phyloP scores from a whole-genome alignment of 2,113 vertebrate genomes.

The Apteryx owenii region DNA sequence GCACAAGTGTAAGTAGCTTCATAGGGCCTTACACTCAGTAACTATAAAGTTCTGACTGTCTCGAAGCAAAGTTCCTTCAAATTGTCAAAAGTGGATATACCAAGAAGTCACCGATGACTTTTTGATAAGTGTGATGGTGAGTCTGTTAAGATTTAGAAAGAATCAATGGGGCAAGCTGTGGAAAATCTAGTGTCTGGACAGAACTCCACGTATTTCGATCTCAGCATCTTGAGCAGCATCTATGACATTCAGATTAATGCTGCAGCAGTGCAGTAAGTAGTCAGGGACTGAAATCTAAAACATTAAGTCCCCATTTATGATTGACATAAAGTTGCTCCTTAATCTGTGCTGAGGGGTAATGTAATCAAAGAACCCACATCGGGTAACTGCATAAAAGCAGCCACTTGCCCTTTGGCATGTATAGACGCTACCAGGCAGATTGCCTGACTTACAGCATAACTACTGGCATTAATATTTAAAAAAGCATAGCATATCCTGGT shows the following conservation, averaged over 20 bases:
- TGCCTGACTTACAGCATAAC: not conserved
- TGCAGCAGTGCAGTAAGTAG: not conserved
- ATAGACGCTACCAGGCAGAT: not conserved
- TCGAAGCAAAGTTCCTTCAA: not conserved
- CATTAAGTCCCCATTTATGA: not conserved
- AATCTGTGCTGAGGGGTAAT: not conserved
- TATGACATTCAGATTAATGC: not conserved
- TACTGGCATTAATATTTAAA: not conserved
- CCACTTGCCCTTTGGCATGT: not conserved
- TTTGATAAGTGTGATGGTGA: not conserved
- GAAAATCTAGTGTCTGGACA: not conserved
- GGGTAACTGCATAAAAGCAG: not conserved
- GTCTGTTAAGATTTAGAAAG: not conserved
- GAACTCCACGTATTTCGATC: not conserved
- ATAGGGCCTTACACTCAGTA: not conserved
- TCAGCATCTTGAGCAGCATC: not conserved
- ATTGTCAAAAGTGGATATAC: not conserved
- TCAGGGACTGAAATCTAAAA: not conserved
- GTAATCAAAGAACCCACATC: not conserved
- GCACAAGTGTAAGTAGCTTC: not conserved
- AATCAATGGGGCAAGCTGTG: not conserved
- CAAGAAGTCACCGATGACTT: not conserved
- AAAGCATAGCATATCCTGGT: fast-evolving
- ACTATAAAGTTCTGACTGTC: not conserved
- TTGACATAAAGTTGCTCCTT: not conserved